Percentiles rank a stretch among this genome's conserved stretches.
phyloP scores from a whole-genome alignment of 2,888 invertebrate genomes.

The Pristionchus maxplancki region DNA sequence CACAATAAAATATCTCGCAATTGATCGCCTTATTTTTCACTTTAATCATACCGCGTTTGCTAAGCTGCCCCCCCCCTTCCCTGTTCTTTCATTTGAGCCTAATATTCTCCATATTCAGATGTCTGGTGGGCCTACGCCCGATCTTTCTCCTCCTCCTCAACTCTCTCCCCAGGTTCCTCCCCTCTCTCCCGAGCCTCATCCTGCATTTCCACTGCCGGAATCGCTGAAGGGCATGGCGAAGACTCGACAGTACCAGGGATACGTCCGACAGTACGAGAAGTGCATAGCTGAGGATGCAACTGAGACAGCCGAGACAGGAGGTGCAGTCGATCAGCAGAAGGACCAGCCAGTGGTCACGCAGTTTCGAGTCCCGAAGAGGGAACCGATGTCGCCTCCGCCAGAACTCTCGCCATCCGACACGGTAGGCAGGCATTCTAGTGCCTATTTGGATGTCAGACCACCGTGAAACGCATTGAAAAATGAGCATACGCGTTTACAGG shows the following conservation, averaged over 20 bases:
- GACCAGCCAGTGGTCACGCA: background rate
- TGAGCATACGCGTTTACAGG: no score
- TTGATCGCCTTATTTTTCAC: background rate
- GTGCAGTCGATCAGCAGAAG: no score
- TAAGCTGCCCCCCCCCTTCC: background rate
- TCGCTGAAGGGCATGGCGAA: background rate
- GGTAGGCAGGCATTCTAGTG: no score
- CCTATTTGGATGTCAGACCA: no score
- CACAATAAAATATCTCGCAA: background rate
- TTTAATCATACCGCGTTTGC: no score
- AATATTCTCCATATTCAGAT: background rate
- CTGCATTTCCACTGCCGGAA: background rate
- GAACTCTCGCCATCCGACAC: no score
- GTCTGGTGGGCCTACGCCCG: background rate
- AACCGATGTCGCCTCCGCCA: no score
- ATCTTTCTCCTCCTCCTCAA: background rate
- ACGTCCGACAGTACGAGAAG: background rate
- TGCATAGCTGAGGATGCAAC: background rate
- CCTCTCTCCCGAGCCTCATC: background rate
- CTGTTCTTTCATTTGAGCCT: no score
- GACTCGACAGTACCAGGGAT: background rate
- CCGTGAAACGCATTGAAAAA: no score
- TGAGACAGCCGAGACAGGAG: background rate
- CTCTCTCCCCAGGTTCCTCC: background rate
- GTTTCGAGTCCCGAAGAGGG: background rate